These are phyloP conservation scores for Peribatodes rhomboidaria DNA, from an alignment of 2,888 invertebrate genomes.

Conservation along the genomic window DNA sequence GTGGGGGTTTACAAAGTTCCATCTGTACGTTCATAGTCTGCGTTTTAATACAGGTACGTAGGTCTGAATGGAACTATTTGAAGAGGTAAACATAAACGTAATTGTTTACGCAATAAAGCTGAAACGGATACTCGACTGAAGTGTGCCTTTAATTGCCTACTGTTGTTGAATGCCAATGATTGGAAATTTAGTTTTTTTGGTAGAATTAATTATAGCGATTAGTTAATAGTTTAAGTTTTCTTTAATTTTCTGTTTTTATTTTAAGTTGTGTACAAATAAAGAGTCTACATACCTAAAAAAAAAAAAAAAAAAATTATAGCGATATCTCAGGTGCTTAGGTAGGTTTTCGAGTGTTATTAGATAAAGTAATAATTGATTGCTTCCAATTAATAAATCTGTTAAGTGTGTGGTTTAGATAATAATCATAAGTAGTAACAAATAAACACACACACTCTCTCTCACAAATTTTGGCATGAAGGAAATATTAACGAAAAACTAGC, in stretches of 20 bases:
- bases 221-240: too few species aligned
- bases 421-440: background rate
- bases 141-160: conserved; percentile 5
- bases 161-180: background rate
- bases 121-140: conserved; percentile 17
- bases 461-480: too few species aligned
- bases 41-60: background rate
- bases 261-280: too few species aligned
- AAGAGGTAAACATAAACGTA: conserved; percentile 17
- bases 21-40: background rate
- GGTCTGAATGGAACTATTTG: conserved; percentile 19
- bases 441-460: too few species aligned
- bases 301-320: too few species aligned
- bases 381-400: too few species aligned
- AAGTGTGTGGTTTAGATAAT: too few species aligned
- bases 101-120: conserved; percentile 25
- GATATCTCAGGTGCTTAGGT: too few species aligned
- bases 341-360: background rate
- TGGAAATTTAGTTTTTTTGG: background rate
- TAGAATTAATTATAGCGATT: background rate
- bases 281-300: too few species aligned
- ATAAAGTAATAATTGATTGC: background rate
- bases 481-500: too few species aligned
- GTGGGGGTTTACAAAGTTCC: background rate
- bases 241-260: too few species aligned